Conservation (phyloP, 2,888 invertebrate species). For the Calameuta filiformis region DNA sequence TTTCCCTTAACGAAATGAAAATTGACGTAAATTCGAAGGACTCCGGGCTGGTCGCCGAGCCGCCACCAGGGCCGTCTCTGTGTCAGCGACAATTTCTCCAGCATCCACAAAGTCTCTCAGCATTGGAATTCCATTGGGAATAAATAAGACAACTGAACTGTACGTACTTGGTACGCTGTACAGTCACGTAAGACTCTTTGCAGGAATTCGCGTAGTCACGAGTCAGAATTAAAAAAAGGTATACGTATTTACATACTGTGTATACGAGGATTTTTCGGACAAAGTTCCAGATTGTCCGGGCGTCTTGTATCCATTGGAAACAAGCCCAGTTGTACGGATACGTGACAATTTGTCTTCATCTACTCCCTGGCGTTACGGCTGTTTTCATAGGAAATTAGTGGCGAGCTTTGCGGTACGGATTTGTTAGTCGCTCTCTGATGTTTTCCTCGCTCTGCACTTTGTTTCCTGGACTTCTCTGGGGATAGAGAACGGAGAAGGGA, state of each 20-base stretch:
- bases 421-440: background rate
- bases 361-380: background rate
- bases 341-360: background rate
- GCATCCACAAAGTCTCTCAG: background rate
- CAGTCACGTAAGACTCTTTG: background rate
- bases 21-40: conserved; percentile 32
- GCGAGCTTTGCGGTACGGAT: background rate
- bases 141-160: background rate
- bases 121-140: background rate
- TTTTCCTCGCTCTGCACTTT: background rate
- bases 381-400: background rate
- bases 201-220: background rate
- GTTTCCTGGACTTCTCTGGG: background rate
- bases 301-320: no score
- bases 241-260: no score
- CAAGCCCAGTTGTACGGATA: background rate
- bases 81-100: background rate
- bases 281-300: background rate
- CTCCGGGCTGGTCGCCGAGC: background rate
- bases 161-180: background rate
- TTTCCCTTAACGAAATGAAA: conserved; percentile 31
- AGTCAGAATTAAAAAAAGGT: no score
- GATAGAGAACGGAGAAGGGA: background rate
- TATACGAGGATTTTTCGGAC: background rate
- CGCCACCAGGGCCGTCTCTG: background rate